Base-by-base conservation (phyloP, 1,140 invertebrate genomes). In the Cydia pomonella region DNA sequence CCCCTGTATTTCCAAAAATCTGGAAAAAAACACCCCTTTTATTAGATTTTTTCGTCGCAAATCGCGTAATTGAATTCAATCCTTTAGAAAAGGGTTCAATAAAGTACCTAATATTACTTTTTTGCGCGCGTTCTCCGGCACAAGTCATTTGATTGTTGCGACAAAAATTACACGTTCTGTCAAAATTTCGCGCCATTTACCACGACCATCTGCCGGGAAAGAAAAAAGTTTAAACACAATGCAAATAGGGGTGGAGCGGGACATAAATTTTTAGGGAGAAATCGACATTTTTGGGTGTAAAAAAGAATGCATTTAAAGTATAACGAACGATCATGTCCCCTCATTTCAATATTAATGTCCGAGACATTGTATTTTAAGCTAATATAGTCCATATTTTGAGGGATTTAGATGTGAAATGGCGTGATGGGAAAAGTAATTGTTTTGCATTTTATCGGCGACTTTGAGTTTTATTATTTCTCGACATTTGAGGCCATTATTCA, bases 131-230 rank as follows among this genome's bases (percentile, higher is more conserved):
- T 33, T 74, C 69, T 78, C 75, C 62, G 81, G 77, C 73, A 82
- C 77, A 82, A 80, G 80, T 69, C 18, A 72, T 80, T 87, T 89
- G 88, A 91, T 87, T 90, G 85, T 87, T 73, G 82, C 84, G 84
- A 79, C 85, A 87, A 86, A 88, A 91, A 91, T 91, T 90, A 88
- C 83, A 88, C 87, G 87, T 87, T 81, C 87, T 91, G 91, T 91
- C 89, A 92, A 91, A 92, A 92, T 88, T 89, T 89, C 91, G 91
- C 91, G 88, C 91, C 91, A 92, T 92, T 92, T 89, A 88, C 80
- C 76, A 79, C 79, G 75, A 18, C 83, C 91, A 92, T 91, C 89
- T 92, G 91, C 88, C 82, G 84, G 21, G 72, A 66, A 77, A 74
- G 82, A 88, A 87, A 88, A 86, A 87, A 87, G 77, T 90, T 87